phyloP scores from a whole-genome alignment of 2,797 vertebrate species.

The Petrocephalus schoutedeni region DNA sequence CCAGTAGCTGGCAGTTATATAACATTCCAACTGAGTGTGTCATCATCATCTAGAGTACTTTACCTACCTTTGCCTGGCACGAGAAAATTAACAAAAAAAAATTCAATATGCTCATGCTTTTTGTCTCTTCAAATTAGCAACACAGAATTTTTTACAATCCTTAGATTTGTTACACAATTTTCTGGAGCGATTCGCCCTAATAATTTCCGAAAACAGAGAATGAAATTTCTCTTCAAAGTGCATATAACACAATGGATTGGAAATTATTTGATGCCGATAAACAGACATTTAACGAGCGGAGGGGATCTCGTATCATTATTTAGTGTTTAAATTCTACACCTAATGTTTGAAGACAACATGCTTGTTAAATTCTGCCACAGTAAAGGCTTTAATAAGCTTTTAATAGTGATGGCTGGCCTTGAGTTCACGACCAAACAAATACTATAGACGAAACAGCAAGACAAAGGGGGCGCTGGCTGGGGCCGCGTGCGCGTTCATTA shows the following conservation, averaged over 20 bases:
- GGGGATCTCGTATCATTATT: neutral
- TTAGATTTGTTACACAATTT: neutral
- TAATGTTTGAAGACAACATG: conserved; percentile 13
- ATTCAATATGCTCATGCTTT: neutral
- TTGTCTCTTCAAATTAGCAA: neutral
- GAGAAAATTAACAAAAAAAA: neutral
- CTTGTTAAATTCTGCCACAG: neutral
- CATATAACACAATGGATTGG: neutral
- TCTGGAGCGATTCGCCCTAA: neutral
- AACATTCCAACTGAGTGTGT: neutral
- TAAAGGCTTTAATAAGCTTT: neutral
- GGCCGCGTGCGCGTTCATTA: neutral
- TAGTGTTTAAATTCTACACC: neutral
- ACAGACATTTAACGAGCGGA: neutral
- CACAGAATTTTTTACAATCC: neutral
- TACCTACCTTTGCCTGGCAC: neutral
- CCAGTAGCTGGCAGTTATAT: neutral
- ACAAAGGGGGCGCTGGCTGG: neutral
- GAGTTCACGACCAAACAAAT: conserved; percentile 2
- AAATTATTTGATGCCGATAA: neutral
- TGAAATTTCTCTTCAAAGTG: neutral
- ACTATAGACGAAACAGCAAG: neutral
- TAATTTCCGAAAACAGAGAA: neutral
- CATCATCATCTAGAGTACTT: neutral
- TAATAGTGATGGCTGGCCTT: neutral